These are phyloP conservation scores for Melieria picta DNA, from an alignment of 2,888 invertebrate species.

Conservation along the genomic window DNA sequence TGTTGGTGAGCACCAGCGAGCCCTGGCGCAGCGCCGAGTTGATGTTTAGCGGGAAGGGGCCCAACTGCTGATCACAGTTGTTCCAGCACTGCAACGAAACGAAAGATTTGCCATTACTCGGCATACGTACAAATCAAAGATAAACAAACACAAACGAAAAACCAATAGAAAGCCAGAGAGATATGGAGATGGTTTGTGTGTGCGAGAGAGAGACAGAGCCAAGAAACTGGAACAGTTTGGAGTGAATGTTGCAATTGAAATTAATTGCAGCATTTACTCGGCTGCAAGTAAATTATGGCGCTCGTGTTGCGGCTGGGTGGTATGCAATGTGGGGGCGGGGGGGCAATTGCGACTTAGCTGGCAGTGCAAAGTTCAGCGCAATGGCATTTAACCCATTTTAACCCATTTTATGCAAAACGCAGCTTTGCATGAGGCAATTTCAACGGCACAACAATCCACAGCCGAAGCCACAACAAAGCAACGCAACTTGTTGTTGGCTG, in stretches of 20 bases:
- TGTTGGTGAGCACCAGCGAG: conserved; percentile 55
- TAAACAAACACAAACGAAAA: conserved; percentile 10
- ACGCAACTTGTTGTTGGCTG: neutral
- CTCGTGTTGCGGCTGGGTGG: too few species aligned
- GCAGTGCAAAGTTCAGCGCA: conserved; percentile 24
- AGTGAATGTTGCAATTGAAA: conserved; percentile 27
- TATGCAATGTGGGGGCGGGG: too few species aligned
- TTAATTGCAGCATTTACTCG: conserved; percentile 29
- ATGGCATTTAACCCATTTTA: conserved; percentile 33
- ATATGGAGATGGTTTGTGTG: neutral
- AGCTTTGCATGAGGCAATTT: conserved; percentile 17
- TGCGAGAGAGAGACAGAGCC: conserved; percentile 11
- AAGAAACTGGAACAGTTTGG: neutral
- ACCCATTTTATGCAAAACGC: conserved; percentile 33
- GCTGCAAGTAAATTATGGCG: neutral
- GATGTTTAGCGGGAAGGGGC: conserved; percentile 55
- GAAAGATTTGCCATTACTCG: conserved; percentile 8
- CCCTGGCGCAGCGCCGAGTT: conserved; percentile 56
- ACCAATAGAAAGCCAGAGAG: neutral
- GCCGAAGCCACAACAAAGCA: neutral
- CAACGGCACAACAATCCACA: neutral
- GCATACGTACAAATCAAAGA: conserved; percentile 9
- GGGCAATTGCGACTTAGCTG: too few species aligned
- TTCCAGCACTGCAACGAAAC: conserved; percentile 55
- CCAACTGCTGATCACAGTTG: conserved; percentile 57